Conservation (phyloP, 1,140 invertebrate genomes). For the Drosophila bipectinata region DNA sequence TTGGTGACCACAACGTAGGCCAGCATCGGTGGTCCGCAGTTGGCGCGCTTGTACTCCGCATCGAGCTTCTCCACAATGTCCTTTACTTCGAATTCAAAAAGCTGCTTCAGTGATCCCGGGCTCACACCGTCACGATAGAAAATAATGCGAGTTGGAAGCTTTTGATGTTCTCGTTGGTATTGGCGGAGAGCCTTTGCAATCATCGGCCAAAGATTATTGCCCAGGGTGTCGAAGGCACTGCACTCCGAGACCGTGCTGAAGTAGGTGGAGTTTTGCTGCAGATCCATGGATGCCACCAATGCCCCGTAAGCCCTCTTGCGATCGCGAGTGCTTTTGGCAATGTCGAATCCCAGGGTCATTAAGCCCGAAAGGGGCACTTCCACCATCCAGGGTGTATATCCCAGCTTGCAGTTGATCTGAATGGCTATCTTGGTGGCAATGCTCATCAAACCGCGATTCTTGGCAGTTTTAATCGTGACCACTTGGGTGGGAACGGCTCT, state of each 20-base stretch:
- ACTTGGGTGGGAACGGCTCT: conserved; percentile 91
- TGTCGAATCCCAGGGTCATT: conserved; percentile 96
- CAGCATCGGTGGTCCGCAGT: conserved; percentile 84
- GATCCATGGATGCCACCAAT: conserved; percentile 91
- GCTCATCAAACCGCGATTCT: conserved; percentile 85
- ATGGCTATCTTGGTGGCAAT: conserved; percentile 95
- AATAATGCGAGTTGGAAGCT: conserved; percentile 86
- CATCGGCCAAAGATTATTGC: conserved; percentile 87
- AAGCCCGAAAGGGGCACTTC: conserved; percentile 87
- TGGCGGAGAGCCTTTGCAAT: conserved; percentile 86
- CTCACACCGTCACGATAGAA: conserved; percentile 93
- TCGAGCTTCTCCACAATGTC: conserved; percentile 85
- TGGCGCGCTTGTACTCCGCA: conserved; percentile 84
- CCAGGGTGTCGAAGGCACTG: conserved; percentile 89
- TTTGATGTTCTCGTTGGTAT: conserved; percentile 83
- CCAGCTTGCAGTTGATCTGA: conserved; percentile 95
- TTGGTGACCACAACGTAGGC: conserved; percentile 91
- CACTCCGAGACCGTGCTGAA: conserved; percentile 86
- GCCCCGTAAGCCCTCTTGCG: conserved; percentile 88
- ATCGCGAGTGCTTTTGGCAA: conserved; percentile 90
- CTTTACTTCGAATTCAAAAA: conserved; percentile 84
- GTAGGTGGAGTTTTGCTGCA: conserved; percentile 85
- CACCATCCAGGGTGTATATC: conserved; percentile 93
- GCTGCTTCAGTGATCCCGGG: conserved; percentile 91
- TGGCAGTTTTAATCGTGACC: conserved; percentile 85